Conservation (phyloP, 2,113 vertebrate species). For the Thryonomys swinderianus region DNA sequence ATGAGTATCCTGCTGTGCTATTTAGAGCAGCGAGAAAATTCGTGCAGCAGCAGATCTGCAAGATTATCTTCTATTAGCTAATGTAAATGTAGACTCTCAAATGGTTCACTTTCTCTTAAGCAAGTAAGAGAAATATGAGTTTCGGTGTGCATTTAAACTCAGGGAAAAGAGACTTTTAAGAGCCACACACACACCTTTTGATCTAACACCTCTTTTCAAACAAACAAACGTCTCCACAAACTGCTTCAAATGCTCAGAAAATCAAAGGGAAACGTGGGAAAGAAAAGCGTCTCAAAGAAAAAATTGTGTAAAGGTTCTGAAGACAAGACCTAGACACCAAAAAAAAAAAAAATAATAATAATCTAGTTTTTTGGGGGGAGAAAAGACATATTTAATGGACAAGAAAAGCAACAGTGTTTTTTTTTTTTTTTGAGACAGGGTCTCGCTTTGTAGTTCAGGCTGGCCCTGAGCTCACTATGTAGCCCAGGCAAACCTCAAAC, state of each 20-base stretch:
- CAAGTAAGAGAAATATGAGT: not conserved
- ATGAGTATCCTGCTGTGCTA: not conserved
- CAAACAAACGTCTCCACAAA: not conserved
- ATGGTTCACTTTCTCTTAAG: not conserved
- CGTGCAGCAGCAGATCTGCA: not conserved
- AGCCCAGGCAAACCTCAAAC: too few relatives aligned
- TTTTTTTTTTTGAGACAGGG: not conserved
- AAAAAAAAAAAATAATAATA: too few relatives aligned
- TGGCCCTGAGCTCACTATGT: too few relatives aligned
- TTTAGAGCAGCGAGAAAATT: not conserved
- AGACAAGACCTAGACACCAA: not conserved
- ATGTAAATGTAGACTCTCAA: not conserved
- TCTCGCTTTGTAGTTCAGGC: too few relatives aligned
- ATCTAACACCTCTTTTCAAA: not conserved
- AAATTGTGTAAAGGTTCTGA: not conserved
- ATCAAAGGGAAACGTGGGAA: conserved; percentile 49
- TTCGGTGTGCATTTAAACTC: conserved; percentile 34
- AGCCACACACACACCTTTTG: conserved; percentile 5
- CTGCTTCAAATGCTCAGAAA: conserved; percentile 32
- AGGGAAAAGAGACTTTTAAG: not conserved
- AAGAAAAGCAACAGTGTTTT: not conserved
- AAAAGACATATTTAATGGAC: conserved; percentile 15
- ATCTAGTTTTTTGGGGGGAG: not conserved
- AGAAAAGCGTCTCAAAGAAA: not conserved
- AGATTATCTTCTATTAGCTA: not conserved